Conservation (phyloP, 2,113 vertebrate species). For the Zootoca vivipara region DNA sequence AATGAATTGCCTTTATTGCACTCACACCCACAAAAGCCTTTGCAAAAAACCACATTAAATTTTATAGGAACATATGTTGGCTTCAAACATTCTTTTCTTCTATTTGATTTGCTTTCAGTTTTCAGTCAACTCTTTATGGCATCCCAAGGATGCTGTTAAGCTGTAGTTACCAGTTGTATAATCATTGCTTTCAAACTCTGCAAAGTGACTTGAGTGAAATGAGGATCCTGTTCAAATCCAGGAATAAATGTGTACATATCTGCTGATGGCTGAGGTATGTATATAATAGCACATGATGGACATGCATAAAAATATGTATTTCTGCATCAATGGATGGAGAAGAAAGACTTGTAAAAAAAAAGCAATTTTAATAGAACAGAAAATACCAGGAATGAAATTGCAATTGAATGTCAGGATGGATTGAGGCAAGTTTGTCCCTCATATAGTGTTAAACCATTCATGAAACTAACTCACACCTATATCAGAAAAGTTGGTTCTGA, state of each 20-base stretch:
- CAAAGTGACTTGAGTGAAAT: neutral
- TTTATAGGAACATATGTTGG: neutral
- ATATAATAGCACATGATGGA: no score
- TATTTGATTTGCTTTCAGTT: neutral
- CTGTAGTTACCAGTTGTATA: neutral
- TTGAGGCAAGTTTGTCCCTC: no score
- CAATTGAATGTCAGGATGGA: no score
- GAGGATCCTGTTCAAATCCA: neutral
- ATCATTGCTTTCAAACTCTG: neutral
- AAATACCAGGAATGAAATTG: no score
- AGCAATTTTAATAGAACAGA: no score
- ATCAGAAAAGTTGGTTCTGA: neutral
- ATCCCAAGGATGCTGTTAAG: neutral
- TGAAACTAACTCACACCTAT: neutral
- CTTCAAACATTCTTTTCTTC: neutral
- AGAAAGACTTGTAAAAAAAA: no score
- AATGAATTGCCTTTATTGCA: neutral
- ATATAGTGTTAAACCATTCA: neutral
- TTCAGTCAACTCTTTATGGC: neutral
- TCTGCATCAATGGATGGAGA: no score
- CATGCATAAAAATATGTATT: no score
- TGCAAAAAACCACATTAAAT: neutral
- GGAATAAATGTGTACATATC: neutral
- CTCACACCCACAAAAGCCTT: accelerated
- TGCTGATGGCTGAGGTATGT: no score